A percentile compares a stretch with the other conserved stretches of the same genome.
Evolutionary conservation across 2,888 invertebrate species (phyloP).

Genomic region (Phalangium opilio): DNA sequence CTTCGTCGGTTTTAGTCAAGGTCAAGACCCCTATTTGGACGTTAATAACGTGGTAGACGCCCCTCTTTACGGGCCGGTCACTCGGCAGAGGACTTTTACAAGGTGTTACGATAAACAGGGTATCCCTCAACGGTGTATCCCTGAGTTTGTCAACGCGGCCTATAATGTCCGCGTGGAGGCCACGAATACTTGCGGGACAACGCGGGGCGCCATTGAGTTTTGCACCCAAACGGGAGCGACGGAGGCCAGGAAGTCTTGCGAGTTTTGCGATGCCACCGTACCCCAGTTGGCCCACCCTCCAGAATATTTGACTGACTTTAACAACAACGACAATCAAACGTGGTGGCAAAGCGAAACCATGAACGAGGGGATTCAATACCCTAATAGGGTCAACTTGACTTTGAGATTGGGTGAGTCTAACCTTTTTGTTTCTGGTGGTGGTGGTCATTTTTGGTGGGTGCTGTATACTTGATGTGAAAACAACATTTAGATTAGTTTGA

Average conservation of each 20-base stretch:
- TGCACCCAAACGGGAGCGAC: slow-evolving; percentile 76
- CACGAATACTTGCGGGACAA: slow-evolving; percentile 82
- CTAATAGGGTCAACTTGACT: slow-evolving; percentile 81
- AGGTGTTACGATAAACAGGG: slow-evolving; percentile 30
- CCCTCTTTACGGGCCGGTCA: no score
- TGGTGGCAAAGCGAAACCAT: slow-evolving; percentile 99
- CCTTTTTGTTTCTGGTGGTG: background rate
- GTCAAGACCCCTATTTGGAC: no score
- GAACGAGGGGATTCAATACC: slow-evolving; percentile 79
- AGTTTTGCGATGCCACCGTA: slow-evolving; percentile 48
- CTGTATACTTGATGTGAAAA: no score
- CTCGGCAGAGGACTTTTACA: background rate
- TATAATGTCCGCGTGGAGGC: slow-evolving; percentile 75
- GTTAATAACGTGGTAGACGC: no score
- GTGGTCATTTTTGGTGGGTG: no score
- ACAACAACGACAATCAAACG: slow-evolving; percentile 73
- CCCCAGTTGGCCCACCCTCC: slow-evolving; percentile 48
- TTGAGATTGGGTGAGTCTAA: slow-evolving; percentile 52
- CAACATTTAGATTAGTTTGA: no score
- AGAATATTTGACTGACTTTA: slow-evolving; percentile 72
- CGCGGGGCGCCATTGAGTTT: slow-evolving; percentile 57
- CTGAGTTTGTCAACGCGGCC: slow-evolving; percentile 92
- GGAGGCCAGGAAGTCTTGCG: slow-evolving; percentile 54
- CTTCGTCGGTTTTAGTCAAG: no score
- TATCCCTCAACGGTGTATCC: slow-evolving; percentile 65